Conservation (phyloP, 2,797 vertebrate genomes). For the Acropternis orthonyx region DNA sequence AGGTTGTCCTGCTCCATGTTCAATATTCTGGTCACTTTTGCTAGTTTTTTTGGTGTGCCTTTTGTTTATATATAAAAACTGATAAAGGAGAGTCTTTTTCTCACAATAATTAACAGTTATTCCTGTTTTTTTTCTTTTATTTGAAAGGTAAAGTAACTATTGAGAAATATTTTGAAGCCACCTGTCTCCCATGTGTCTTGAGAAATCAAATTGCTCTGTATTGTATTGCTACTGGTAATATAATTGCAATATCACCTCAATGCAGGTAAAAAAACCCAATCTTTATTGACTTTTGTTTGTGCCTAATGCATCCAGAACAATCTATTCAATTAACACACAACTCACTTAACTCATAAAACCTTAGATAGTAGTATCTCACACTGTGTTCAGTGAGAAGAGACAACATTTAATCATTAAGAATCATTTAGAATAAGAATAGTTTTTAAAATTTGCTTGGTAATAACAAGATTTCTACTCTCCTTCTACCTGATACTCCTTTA, state of each 20-base stretch:
- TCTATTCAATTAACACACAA: not conserved
- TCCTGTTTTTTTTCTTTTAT: not conserved
- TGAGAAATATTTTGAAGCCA: not conserved
- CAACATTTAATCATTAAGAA: not conserved
- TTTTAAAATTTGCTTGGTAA: not conserved
- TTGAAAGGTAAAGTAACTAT: not conserved
- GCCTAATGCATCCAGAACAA: not conserved
- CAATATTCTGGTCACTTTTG: not conserved
- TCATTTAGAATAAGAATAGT: not conserved
- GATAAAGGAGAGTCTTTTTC: not conserved
- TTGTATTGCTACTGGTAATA: not conserved
- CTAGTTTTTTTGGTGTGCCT: not conserved
- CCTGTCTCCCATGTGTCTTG: not conserved
- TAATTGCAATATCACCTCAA: not conserved
- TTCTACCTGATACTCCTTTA: not conserved
- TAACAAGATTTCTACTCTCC: not conserved
- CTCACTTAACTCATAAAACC: not conserved
- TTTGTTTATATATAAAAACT: not conserved
- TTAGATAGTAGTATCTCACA: not conserved
- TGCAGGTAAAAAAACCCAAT: not conserved
- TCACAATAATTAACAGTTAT: not conserved
- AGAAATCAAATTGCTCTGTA: not conserved
- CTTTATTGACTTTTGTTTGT: not conserved
- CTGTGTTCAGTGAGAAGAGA: not conserved
- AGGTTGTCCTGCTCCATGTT: not conserved